A percentile compares a stretch with the other conserved stretches of the same genome.
Conservation (phyloP, 2,888 invertebrate species). For the Chaetoderma sp. region DNA sequence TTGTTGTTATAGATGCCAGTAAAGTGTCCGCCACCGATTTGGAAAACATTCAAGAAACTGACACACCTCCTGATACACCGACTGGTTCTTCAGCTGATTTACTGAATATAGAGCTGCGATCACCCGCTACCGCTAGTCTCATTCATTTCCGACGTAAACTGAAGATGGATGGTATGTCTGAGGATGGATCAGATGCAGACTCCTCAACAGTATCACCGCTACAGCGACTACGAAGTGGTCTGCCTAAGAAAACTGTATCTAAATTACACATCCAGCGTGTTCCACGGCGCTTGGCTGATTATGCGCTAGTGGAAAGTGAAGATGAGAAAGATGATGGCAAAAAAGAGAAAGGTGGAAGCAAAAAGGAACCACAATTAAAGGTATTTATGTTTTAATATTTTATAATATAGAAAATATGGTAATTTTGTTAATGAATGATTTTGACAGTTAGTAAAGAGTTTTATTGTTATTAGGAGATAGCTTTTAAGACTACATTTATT, state of each 20-base stretch:
- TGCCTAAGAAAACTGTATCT: too few relatives aligned
- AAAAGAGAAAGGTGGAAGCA: too few relatives aligned
- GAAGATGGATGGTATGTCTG: conserved; percentile 19
- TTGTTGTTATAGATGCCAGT: conserved; percentile 69
- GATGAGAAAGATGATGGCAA: neutral
- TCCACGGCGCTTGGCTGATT: conserved; percentile 48
- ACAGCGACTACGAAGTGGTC: too few relatives aligned
- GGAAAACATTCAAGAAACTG: conserved; percentile 69
- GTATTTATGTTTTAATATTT: too few relatives aligned
- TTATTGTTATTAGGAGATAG: too few relatives aligned
- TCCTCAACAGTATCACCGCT: neutral
- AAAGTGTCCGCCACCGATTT: conserved; percentile 69
- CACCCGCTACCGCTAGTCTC: conserved; percentile 35
- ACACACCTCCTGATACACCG: conserved; percentile 68
- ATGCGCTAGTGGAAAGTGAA: conserved; percentile 15
- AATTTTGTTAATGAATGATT: neutral
- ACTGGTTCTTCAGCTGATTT: conserved; percentile 22
- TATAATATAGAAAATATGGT: neutral
- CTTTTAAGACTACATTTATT: too few relatives aligned
- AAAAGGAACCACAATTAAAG: too few relatives aligned
- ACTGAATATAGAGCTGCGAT: conserved; percentile 31
- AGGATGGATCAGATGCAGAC: conserved; percentile 5
- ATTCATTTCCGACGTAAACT: conserved; percentile 40
- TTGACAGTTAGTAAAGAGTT: too few relatives aligned
- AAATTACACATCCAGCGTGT: conserved; percentile 31